Conservation (phyloP, 2,888 invertebrate genomes). For the Epirrhoe alternata region DNA sequence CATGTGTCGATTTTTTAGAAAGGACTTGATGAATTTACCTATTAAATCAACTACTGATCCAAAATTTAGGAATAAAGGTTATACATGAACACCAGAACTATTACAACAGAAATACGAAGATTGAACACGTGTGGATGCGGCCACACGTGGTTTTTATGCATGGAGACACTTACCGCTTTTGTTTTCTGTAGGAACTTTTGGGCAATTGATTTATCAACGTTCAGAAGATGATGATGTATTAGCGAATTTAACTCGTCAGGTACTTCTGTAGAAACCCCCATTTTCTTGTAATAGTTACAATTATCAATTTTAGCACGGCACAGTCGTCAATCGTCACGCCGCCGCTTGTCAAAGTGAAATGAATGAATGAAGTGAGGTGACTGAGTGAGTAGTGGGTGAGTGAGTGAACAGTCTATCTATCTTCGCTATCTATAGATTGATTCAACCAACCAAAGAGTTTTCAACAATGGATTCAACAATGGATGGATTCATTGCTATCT, state of each 20-base stretch:
- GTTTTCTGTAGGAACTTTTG: slow-evolving; percentile 88
- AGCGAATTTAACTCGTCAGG: slow-evolving; percentile 78
- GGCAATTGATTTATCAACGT: slow-evolving; percentile 88
- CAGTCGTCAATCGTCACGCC: slow-evolving; percentile 6
- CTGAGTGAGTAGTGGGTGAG: slow-evolving; percentile 17
- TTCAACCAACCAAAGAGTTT: no score
- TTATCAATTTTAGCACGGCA: slow-evolving; percentile 11
- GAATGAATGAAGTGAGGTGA: background rate
- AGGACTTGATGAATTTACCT: background rate
- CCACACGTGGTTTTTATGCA: slow-evolving; percentile 69
- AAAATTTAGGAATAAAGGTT: background rate
- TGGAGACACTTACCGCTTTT: slow-evolving; percentile 88
- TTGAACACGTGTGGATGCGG: slow-evolving; percentile 61
- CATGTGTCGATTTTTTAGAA: background rate
- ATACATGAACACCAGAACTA: background rate
- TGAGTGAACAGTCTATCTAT: background rate
- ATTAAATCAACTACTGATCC: background rate
- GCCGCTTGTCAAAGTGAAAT: slow-evolving; percentile 9
- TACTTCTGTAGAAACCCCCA: slow-evolving; percentile 65
- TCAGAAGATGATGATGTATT: slow-evolving; percentile 87
- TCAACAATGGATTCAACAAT: no score
- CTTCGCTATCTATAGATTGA: no score
- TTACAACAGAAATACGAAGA: slow-evolving; percentile 1
- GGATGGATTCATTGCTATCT: no score
- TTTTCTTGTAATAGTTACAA: slow-evolving; percentile 48